Conservation (phyloP, 2,888 invertebrate genomes). For the Phasia obesa region DNA sequence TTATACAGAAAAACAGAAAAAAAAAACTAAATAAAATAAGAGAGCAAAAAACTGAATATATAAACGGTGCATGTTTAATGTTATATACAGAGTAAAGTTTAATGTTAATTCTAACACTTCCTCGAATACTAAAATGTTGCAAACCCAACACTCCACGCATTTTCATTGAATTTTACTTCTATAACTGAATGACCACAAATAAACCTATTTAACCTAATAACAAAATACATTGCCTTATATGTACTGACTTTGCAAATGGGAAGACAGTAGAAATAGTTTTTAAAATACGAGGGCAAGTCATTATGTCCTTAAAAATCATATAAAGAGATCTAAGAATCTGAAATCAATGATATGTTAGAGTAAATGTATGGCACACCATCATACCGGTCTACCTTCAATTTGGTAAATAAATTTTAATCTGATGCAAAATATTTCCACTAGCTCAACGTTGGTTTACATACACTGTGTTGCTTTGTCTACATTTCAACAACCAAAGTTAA, state of each 20-base stretch:
- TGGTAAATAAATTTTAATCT: too few relatives aligned
- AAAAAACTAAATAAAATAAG: slow-evolving; percentile 31
- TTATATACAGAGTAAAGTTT: slow-evolving; percentile 9
- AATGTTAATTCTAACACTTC: slow-evolving; percentile 41
- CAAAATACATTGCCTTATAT: slow-evolving; percentile 3
- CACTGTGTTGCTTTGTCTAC: too few relatives aligned
- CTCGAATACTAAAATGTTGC: not conserved
- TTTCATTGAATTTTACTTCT: slow-evolving; percentile 1
- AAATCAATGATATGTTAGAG: too few relatives aligned
- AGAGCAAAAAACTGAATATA: slow-evolving; percentile 52
- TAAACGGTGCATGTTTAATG: slow-evolving; percentile 34
- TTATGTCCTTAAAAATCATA: too few relatives aligned
- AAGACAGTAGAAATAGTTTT: too few relatives aligned
- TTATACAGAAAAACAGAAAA: slow-evolving; percentile 29
- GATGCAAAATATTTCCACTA: too few relatives aligned
- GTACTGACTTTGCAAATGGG: not conserved
- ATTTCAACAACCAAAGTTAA: too few relatives aligned
- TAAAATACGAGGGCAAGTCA: too few relatives aligned
- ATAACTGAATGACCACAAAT: slow-evolving; percentile 29
- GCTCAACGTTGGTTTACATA: too few relatives aligned
- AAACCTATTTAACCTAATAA: slow-evolving; percentile 42
- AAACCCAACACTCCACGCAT: slow-evolving; percentile 8
- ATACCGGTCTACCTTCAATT: too few relatives aligned
- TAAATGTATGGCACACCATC: too few relatives aligned
- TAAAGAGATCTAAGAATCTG: too few relatives aligned